Base-by-base conservation (phyloP, 2,888 invertebrate species). In the Salticus scenicus region DNA sequence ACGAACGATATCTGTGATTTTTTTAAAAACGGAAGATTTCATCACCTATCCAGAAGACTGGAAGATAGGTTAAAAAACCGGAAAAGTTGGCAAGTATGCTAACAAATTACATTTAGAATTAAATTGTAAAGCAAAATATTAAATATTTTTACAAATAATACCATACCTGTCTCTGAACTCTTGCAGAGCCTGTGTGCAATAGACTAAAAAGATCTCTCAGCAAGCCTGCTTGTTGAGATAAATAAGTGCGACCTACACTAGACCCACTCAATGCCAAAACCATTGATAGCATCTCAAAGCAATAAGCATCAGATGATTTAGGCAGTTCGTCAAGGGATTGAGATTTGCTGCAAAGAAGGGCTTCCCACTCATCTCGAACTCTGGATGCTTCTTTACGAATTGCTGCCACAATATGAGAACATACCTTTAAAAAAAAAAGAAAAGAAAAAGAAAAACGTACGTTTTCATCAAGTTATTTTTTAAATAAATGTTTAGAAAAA, bases 251-350 rank as follows among this genome's bases (percentile, higher is more conserved):
- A 0, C 98, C 98, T 0, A 98, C 97, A 0, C 95, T 94, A 89
- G 97, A 98, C 1, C 98, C 98, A 88, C 97, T 98, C 63, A 98
- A 92, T 0, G 98, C 98, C 89, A 98, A 91, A 71, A 97, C 98
- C 95, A 98, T 95, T 4, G 97, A 97, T 28, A 98, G 92, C 96
- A 98, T 97, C 93, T 98, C 98, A 90, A 98, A 98, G 92, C 98
- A 98, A 91, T 98, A 98, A n/a, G 97, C 97, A 91, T 98, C 98
- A 1, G 90, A 90, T 17, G 90, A 88, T 73, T 89, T 79, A 31
- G 89, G 89, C 8, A 88, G 77, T 82, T 88, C 88, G 74, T 89
- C 89, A 30, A 88, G 85, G 24, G 89, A 89, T 8, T 87, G 87
- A 24, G 89, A 89, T 67, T 88, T 89, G 66, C 89, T 89, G 5